These are phyloP conservation scores for Chrysolina oricalcia DNA, from an alignment of 2,888 invertebrate genomes.

Conservation along the genomic window DNA sequence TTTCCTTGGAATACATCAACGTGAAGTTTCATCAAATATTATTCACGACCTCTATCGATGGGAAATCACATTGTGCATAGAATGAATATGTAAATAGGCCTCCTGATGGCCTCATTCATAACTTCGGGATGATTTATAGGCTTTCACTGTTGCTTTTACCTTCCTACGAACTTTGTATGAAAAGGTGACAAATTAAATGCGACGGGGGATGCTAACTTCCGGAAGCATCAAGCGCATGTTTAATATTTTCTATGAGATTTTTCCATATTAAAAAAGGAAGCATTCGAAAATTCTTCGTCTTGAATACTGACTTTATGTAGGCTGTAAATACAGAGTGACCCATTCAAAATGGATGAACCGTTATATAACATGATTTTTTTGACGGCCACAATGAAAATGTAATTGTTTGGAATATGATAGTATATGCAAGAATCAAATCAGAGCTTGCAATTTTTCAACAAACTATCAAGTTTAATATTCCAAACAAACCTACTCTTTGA, in stretches of 20 bases:
- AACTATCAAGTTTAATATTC: too few relatives aligned
- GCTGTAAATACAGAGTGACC: too few relatives aligned
- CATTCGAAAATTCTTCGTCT: too few relatives aligned
- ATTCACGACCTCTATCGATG: neutral
- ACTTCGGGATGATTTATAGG: conserved; percentile 7
- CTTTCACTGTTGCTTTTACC: conserved; percentile 3
- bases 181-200: conserved; percentile 12
- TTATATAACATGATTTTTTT: too few relatives aligned
- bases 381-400: too few relatives aligned
- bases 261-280: neutral
- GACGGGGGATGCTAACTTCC: neutral
- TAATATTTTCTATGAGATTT: neutral
- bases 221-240: neutral
- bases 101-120: conserved; percentile 16
- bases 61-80: neutral
- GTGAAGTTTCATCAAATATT: neutral
- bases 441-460: too few relatives aligned
- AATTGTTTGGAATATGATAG: too few relatives aligned
- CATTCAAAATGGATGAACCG: too few relatives aligned
- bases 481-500: too few relatives aligned
- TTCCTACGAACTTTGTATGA: neutral
- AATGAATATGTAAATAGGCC: conserved; percentile 17
- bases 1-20: neutral
- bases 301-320: too few relatives aligned
- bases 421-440: too few relatives aligned